These are phyloP conservation scores for Celastrina argiolus DNA, from an alignment of 2,888 invertebrate genomes.

Conservation along the genomic window DNA sequence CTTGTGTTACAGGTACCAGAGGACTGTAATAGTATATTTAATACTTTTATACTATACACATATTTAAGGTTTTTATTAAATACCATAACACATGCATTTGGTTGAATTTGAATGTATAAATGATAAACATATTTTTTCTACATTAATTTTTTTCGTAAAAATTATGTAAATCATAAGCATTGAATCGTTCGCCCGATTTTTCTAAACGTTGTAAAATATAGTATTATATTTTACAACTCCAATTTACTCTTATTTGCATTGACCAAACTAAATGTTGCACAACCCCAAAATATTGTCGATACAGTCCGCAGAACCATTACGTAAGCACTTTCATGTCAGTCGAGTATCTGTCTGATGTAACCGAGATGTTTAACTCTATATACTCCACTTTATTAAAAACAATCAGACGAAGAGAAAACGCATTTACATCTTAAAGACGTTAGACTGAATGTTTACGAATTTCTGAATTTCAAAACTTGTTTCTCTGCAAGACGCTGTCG, in stretches of 20 bases:
- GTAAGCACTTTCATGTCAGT: slow-evolving; percentile 9
- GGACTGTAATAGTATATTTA: too few relatives aligned
- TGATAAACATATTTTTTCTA: too few relatives aligned
- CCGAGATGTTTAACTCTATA: not conserved
- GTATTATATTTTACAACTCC: too few relatives aligned
- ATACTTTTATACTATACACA: too few relatives aligned
- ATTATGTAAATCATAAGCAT: too few relatives aligned
- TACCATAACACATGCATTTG: too few relatives aligned
- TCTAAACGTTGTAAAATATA: too few relatives aligned
- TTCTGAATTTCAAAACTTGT: not conserved
- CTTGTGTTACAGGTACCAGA: too few relatives aligned
- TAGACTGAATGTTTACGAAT: not conserved
- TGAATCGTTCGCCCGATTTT: too few relatives aligned
- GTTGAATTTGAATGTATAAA: too few relatives aligned
- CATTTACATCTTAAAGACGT: not conserved
- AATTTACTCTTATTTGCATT: not conserved
- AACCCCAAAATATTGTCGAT: not conserved
- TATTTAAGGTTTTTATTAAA: too few relatives aligned
- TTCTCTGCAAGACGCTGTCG: not conserved
- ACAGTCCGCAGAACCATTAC: not conserved
- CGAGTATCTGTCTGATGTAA: slow-evolving; percentile 3
- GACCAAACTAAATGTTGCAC: not conserved
- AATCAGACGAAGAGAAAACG: not conserved
- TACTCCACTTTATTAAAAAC: not conserved
- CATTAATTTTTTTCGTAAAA: too few relatives aligned